Conservation (phyloP, 2,888 invertebrate genomes). For the Drosophila melanosoma region DNA sequence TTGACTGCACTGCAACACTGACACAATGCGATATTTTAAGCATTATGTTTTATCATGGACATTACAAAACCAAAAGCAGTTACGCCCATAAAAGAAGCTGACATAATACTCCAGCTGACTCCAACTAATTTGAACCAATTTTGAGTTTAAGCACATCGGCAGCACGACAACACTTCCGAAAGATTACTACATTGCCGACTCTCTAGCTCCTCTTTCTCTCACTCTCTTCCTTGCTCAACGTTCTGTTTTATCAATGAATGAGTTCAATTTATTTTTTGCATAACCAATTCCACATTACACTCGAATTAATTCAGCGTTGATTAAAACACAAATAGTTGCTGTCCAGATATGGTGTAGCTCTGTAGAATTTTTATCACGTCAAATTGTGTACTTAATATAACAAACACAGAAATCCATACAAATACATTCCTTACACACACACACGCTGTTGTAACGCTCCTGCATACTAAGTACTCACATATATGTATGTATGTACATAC, state of each 20-base stretch:
- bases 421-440: conserved; percentile 18
- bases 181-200: conserved; percentile 61
- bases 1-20: background rate
- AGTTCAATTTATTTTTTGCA: conserved; percentile 27
- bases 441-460: conserved; percentile 55
- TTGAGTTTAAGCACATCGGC: conserved; percentile 20
- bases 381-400: conserved; percentile 70
- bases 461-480: conserved; percentile 51
- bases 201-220: conserved; percentile 9
- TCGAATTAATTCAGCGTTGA: conserved; percentile 13
- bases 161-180: conserved; percentile 63
- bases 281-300: conserved; percentile 14
- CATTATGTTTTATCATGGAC: background rate
- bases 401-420: conserved; percentile 40
- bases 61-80: conserved; percentile 12
- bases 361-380: conserved; percentile 64
- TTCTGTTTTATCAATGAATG: conserved; percentile 66
- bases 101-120: conserved; percentile 6
- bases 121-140: conserved; percentile 40
- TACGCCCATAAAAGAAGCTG: conserved; percentile 5
- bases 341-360: conserved; percentile 16
- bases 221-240: conserved; percentile 4
- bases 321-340: conserved; percentile 19
- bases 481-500: conserved; percentile 6
- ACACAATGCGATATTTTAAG: background rate